A percentile compares a stretch with the other conserved stretches of the same genome.
Evolutionary conservation across 2,888 invertebrate species (phyloP).

Genomic region (Halictus quadricinctus): DNA sequence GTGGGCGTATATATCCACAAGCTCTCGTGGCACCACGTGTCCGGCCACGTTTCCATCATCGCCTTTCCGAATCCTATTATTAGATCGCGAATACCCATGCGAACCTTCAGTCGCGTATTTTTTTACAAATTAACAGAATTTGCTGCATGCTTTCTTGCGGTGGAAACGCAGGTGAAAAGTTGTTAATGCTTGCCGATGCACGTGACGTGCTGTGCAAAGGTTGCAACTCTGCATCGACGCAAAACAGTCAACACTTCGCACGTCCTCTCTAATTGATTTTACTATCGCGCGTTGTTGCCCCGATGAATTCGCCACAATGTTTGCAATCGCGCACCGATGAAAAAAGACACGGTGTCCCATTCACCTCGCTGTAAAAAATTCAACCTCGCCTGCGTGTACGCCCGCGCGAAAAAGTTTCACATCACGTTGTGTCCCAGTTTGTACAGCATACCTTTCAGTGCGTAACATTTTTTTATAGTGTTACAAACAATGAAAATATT

Average conservation of each 20-base stretch:
- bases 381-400: not conserved
- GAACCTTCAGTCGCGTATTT: not conserved
- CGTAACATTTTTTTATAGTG: not conserved
- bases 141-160: not conserved
- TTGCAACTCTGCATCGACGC: not conserved
- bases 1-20: constrained; percentile 18
- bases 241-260: not conserved
- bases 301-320: not conserved
- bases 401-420: not conserved
- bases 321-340: not conserved
- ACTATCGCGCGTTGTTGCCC: not conserved
- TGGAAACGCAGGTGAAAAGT: not conserved
- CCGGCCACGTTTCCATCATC: not conserved
- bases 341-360: not conserved
- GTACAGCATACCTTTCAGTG: not conserved
- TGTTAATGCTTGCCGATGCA: not conserved
- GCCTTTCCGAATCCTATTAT: not conserved
- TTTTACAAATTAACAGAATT: not conserved
- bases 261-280: not conserved
- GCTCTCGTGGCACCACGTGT: not conserved
- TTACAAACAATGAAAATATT: not conserved
- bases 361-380: not conserved
- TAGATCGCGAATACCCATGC: not conserved
- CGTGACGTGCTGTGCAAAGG: not conserved
- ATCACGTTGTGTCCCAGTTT: not conserved